phyloP scores from a whole-genome alignment of 2,888 invertebrate genomes.

The Drosophila ustulata region DNA sequence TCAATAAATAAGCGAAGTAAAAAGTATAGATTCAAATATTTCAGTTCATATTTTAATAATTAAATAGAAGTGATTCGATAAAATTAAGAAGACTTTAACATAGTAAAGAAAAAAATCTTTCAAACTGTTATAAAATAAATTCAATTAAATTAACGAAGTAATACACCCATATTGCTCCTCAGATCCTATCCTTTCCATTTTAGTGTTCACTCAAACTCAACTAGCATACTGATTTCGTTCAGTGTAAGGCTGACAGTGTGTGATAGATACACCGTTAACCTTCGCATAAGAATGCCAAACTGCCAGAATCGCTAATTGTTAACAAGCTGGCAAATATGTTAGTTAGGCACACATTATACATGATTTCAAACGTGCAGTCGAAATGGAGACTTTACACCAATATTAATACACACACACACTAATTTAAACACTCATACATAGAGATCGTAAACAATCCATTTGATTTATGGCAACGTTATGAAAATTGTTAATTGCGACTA shows the following conservation, averaged over 20 bases:
- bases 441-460: constrained; percentile 1
- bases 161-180: too few relatives aligned
- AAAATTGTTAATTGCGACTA: constrained; percentile 42
- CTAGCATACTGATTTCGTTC: neutral
- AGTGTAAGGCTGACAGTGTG: neutral
- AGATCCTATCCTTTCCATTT: too few relatives aligned
- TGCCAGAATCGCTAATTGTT: constrained; percentile 51
- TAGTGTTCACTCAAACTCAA: neutral
- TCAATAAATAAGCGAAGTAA: too few relatives aligned
- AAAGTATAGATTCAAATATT: too few relatives aligned
- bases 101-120: too few relatives aligned
- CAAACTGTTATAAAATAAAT: too few relatives aligned
- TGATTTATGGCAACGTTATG: constrained; percentile 39
- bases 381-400: neutral
- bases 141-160: too few relatives aligned
- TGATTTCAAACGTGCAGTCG: constrained; percentile 28
- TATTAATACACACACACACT: constrained; percentile 9
- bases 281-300: constrained; percentile 22
- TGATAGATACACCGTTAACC: constrained; percentile 17
- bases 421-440: neutral
- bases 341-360: constrained; percentile 23
- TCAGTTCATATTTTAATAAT: too few relatives aligned
- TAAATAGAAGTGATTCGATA: too few relatives aligned
- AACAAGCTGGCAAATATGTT: constrained; percentile 36
- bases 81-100: too few relatives aligned